Percentiles rank a stretch among this genome's conserved stretches.
These are phyloP conservation scores for Ophraella communa DNA, from an alignment of 2,888 invertebrate genomes.

Conservation along the genomic window DNA sequence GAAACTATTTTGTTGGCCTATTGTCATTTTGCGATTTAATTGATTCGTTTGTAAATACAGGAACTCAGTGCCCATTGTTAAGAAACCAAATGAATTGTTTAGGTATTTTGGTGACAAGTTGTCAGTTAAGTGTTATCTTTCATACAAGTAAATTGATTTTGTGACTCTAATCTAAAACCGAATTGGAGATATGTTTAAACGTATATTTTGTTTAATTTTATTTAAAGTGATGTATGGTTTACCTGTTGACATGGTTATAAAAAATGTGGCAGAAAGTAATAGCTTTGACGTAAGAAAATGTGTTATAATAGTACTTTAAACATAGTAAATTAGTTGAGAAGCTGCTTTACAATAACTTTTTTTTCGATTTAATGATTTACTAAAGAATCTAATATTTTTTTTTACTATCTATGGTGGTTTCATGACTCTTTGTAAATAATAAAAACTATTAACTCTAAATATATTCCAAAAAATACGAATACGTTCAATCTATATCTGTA, in stretches of 20 bases:
- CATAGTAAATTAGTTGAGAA: no score
- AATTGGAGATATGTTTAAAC: not conserved
- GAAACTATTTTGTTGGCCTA: constrained; percentile 16
- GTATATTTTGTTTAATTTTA: constrained; percentile 11
- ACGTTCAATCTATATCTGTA: no score
- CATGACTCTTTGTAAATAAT: no score
- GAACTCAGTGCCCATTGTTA: constrained; percentile 30
- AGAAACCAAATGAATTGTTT: constrained; percentile 25
- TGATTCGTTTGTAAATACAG: constrained; percentile 42
- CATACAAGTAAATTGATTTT: not conserved
- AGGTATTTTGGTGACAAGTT: constrained; percentile 12
- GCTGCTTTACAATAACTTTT: no score
- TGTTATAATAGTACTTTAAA: not conserved
- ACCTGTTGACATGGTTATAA: constrained; percentile 35
- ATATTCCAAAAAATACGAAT: no score
- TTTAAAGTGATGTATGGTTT: constrained; percentile 27
- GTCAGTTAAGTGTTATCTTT: constrained; percentile 8
- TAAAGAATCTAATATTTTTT: no score
- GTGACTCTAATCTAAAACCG: not conserved
- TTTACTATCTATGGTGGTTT: no score
- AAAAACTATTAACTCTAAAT: no score
- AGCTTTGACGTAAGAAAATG: constrained; percentile 39
- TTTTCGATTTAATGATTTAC: no score
- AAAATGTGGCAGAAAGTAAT: constrained; percentile 38
- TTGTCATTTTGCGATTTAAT: constrained; percentile 30